These are phyloP conservation scores for Maniola hyperantus DNA, from an alignment of 2,888 invertebrate genomes.

Conservation along the genomic window DNA sequence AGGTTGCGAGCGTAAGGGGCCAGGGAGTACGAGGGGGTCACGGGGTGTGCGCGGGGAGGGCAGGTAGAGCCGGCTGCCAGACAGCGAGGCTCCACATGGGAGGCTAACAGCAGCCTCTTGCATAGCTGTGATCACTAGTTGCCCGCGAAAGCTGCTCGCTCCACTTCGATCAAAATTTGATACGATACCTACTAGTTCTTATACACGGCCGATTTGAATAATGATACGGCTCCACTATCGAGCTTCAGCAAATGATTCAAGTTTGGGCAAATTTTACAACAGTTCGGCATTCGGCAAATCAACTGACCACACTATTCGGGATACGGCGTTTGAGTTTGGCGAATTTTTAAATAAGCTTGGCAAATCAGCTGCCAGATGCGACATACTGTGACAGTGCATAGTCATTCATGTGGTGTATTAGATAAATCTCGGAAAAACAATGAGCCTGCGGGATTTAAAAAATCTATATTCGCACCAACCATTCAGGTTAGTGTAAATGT, in stretches of 20 bases:
- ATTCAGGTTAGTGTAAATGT: no score
- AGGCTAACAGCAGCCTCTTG: conserved; percentile 78
- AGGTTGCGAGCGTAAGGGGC: conserved; percentile 33
- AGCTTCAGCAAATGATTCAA: background rate
- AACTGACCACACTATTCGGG: no score
- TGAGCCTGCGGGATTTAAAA: no score
- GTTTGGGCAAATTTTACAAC: background rate
- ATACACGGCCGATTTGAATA: conserved; percentile 21
- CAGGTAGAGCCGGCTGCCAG: conserved; percentile 70
- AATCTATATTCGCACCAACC: no score
- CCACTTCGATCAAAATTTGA: conserved; percentile 68
- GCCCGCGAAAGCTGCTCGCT: conserved; percentile 65
- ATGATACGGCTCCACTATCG: background rate
- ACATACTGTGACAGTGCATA: no score
- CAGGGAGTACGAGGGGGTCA: conserved; percentile 39
- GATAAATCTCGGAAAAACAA: no score
- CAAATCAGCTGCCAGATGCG: no score
- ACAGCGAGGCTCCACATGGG: conserved; percentile 83
- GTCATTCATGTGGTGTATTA: no score
- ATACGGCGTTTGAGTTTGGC: no score
- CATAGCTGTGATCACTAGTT: conserved; percentile 61
- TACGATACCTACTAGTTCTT: conserved; percentile 15
- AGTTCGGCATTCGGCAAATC: no score
- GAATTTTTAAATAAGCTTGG: no score
- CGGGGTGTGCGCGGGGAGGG: conserved; percentile 46